phyloP scores from a whole-genome alignment of 2,888 invertebrate genomes.

The Brachynemurus nebulosus region DNA sequence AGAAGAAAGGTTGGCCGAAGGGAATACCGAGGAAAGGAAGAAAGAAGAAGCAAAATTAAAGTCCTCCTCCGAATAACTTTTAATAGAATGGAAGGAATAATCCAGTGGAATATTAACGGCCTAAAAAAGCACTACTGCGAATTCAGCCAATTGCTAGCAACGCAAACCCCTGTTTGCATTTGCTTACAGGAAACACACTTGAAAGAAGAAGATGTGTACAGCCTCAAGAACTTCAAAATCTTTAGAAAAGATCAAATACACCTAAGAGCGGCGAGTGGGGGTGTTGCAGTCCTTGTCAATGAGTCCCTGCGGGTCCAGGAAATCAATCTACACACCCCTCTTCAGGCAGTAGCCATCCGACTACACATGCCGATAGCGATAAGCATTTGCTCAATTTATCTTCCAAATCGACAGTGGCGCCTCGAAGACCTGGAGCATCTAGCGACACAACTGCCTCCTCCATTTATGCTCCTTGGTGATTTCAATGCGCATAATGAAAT shows the following conservation, averaged over 20 bases:
- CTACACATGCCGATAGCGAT: slow-evolving; percentile 10
- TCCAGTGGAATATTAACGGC: background rate
- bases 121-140: background rate
- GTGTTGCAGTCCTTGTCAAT: slow-evolving; percentile 13
- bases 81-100: background rate
- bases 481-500: no score
- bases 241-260: no score
- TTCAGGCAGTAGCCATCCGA: background rate
- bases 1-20: background rate
- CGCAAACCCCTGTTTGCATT: background rate
- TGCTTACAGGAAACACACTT: slow-evolving; percentile 5
- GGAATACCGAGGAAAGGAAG: background rate
- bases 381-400: slow-evolving; percentile 16
- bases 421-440: no score
- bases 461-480: no score
- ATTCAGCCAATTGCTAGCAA: background rate
- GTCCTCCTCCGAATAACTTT: background rate
- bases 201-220: background rate
- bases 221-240: no score
- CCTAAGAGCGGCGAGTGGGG: slow-evolving; percentile 13
- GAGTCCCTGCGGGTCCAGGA: slow-evolving; percentile 11
- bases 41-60: background rate
- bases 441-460: no score
- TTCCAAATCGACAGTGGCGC: no score
- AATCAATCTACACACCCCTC: slow-evolving; percentile 10